These are phyloP conservation scores for Marasmarcha lunaedactyla DNA, from an alignment of 2,888 invertebrate genomes.

Conservation along the genomic window DNA sequence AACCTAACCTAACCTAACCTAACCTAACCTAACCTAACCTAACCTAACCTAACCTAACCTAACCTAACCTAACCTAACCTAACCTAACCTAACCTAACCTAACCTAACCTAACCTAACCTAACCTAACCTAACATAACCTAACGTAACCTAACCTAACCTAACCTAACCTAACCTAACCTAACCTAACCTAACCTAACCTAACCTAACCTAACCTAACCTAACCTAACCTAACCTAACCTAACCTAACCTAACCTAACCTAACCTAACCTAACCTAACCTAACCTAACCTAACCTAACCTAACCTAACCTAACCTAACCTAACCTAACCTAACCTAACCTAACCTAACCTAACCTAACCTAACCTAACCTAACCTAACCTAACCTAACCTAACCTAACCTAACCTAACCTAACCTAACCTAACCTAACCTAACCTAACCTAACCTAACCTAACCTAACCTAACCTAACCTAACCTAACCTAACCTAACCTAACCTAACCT, in stretches of 20 bases:
- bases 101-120: slow-evolving; percentile 10
- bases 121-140: slow-evolving; percentile 10
- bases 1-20: slow-evolving; percentile 9
- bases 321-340: neutral
- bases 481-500: slow-evolving; percentile 11
- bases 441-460: slow-evolving; percentile 15
- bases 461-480: slow-evolving; percentile 13
- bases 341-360: slow-evolving; percentile 15
- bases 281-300: slow-evolving; percentile 15
- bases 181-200: slow-evolving; percentile 16
- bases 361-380: slow-evolving; percentile 16
- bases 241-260: slow-evolving; percentile 16
- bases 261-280: slow-evolving; percentile 15
- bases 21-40: slow-evolving; percentile 9
- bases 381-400: slow-evolving; percentile 14
- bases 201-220: slow-evolving; percentile 16
- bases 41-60: slow-evolving; percentile 9
- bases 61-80: slow-evolving; percentile 10
- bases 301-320: slow-evolving; percentile 14
- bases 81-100: slow-evolving; percentile 10
- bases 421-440: slow-evolving; percentile 16
- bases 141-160: slow-evolving; percentile 10
- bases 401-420: slow-evolving; percentile 15
- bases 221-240: slow-evolving; percentile 16
- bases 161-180: slow-evolving; percentile 13